Conservation (phyloP, 1,140 invertebrate species). For the Pseudomyrmex gracilis region DNA sequence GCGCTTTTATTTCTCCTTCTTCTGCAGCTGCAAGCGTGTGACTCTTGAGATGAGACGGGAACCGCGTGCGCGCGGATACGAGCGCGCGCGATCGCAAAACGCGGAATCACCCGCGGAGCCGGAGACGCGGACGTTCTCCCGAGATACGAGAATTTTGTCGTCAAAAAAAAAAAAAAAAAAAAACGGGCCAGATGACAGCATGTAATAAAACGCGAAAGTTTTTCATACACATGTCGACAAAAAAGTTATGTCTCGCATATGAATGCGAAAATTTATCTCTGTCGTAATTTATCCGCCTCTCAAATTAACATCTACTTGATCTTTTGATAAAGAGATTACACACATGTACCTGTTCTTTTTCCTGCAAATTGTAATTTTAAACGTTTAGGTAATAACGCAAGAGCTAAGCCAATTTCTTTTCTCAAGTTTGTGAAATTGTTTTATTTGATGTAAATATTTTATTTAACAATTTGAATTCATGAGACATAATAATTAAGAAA, state of each 20-base stretch:
- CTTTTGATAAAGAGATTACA: too few relatives aligned
- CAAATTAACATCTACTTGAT: not conserved
- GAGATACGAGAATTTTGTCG: conserved; percentile 10
- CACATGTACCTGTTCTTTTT: not conserved
- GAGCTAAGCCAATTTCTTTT: not conserved
- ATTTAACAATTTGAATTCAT: too few relatives aligned
- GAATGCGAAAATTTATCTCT: not conserved
- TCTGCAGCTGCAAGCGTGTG: not conserved
- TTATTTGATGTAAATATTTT: too few relatives aligned
- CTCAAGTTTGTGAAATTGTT: too few relatives aligned
- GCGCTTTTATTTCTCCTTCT: conserved; percentile 23
- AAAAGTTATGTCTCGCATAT: not conserved
- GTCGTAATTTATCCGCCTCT: not conserved
- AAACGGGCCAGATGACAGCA: not conserved
- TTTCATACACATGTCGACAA: not conserved
- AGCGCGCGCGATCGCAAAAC: conserved; percentile 4
- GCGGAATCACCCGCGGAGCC: conserved; percentile 3
- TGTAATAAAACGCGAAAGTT: not conserved
- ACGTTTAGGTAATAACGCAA: not conserved
- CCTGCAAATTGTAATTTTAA: not conserved
- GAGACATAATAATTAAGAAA: not conserved
- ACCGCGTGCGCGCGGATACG: not conserved
- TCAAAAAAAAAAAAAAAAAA: too few relatives aligned
- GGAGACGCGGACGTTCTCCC: too few relatives aligned
- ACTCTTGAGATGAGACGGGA: not conserved